Conservation (phyloP, 2,113 vertebrate genomes). For the Coptodon rendalli region DNA sequence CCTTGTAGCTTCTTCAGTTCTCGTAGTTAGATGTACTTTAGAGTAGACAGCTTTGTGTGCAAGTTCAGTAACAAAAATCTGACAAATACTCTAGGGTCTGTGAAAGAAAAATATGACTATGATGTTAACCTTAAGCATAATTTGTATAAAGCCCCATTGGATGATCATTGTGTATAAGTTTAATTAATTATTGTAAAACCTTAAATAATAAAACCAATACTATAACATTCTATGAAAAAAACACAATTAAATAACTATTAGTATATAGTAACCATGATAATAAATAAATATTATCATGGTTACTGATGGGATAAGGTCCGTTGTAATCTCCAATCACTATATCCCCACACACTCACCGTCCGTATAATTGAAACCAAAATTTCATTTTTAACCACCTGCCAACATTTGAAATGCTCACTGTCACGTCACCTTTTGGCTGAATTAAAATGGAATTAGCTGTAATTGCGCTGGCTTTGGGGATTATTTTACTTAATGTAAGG, state of each 20-base stretch:
- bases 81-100: background rate
- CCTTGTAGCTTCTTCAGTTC: background rate
- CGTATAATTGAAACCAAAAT: constrained; percentile 59
- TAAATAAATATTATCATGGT: background rate
- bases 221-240: background rate
- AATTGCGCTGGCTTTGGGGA: constrained; percentile 67
- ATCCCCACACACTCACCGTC: background rate
- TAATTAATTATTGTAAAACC: background rate
- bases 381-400: constrained; percentile 17
- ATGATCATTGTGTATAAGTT: background rate
- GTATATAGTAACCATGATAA: background rate
- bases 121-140: background rate
- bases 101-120: background rate
- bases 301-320: background rate
- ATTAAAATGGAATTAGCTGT: constrained; percentile 65
- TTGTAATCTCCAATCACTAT: constrained; percentile 21
- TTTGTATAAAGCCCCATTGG: background rate
- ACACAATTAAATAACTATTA: background rate
- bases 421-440: constrained; percentile 64
- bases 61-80: background rate
- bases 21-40: background rate
- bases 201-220: background rate
- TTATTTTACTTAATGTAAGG: constrained; percentile 64
- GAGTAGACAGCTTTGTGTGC: background rate
- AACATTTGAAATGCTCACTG: constrained; percentile 47